A percentile compares a stretch with the other conserved stretches of the same genome.
These are phyloP conservation scores for Myiotriccus ornatus DNA, from an alignment of 2,797 vertebrate species.

Conservation along the genomic window DNA sequence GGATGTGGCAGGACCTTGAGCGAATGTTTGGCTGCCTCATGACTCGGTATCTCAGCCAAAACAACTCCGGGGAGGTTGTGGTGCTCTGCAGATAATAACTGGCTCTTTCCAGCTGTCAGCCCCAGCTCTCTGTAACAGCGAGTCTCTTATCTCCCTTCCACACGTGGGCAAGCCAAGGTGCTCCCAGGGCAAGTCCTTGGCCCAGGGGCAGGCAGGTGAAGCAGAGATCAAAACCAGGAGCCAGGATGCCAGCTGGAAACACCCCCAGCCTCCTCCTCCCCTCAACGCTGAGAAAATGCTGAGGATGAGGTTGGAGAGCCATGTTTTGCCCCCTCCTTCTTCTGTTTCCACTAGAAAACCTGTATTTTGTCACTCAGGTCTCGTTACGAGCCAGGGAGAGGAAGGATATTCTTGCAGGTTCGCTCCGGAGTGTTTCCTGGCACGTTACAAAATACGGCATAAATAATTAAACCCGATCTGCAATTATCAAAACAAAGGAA, in stretches of 20 bases:
- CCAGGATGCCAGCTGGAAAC: neutral
- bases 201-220: neutral
- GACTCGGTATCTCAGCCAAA: neutral
- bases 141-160: neutral
- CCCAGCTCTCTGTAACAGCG: neutral
- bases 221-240: rapidly evolving
- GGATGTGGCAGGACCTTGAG: neutral
- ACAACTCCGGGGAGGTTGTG: neutral
- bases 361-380: neutral
- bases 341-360: neutral
- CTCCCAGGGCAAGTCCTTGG: neutral
- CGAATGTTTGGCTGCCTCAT: rapidly evolving
- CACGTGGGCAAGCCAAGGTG: neutral
- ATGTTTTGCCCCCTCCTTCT: neutral
- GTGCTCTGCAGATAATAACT: neutral
- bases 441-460: neutral
- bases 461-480: slow-evolving; percentile 23
- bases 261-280: neutral
- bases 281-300: neutral
- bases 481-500: slow-evolving; percentile 15
- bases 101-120: neutral
- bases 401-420: neutral
- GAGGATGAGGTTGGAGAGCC: neutral
- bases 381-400: neutral
- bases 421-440: neutral